Evolutionary conservation across 2,888 invertebrate genomes (phyloP).

Genomic region (Anoplius nigerrimus): DNA sequence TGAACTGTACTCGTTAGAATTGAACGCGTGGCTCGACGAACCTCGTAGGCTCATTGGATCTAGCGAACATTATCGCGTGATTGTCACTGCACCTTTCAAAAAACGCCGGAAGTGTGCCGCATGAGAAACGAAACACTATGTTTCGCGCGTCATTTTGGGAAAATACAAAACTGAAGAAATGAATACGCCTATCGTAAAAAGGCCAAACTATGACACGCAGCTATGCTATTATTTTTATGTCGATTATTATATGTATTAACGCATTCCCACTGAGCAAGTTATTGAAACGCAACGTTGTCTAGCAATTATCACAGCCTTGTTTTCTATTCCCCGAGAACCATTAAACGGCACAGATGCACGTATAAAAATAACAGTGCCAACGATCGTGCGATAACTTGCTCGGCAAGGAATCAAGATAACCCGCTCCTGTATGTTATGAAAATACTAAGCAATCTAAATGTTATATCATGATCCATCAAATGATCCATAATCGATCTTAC

Average conservation of each 20-base stretch:
- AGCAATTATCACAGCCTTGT: too few relatives aligned
- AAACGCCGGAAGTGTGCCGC: constrained; percentile 29
- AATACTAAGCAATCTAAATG: constrained; percentile 52
- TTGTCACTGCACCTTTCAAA: background rate
- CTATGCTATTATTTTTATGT: constrained; percentile 45
- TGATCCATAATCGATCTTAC: constrained; percentile 80
- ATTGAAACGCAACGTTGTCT: constrained; percentile 19
- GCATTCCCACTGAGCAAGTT: constrained; percentile 38
- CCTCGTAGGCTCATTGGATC: background rate
- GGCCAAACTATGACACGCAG: constrained; percentile 57
- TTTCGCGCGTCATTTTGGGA: constrained; percentile 40
- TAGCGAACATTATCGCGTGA: background rate
- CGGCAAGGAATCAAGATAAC: constrained; percentile 35
- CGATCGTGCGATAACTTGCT: constrained; percentile 22
- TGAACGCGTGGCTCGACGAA: constrained; percentile 7
- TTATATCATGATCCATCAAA: constrained; percentile 35
- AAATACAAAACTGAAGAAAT: constrained; percentile 51
- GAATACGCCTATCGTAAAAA: constrained; percentile 48
- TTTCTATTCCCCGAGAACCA: background rate
- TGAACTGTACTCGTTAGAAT: constrained; percentile 23
- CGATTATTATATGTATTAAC: constrained; percentile 36
- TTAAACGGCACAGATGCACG: background rate
- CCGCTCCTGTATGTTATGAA: constrained; percentile 47
- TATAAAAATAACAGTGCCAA: background rate
- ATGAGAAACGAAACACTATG: constrained; percentile 50